Conservation (phyloP, 2,113 vertebrate species). For the Sialia sialis region DNA sequence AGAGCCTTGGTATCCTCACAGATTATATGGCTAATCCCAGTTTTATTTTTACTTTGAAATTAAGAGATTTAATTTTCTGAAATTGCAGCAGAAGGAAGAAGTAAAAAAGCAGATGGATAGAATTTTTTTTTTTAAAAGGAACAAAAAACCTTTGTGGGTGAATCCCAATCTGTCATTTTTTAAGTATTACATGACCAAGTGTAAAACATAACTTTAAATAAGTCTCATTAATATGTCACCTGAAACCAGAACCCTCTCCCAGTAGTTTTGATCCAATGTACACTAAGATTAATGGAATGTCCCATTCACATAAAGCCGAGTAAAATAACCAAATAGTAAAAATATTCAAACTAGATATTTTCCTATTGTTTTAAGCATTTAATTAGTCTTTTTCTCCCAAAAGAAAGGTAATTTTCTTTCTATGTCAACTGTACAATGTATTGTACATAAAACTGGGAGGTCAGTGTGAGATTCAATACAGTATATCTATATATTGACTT, state of each 20-base stretch:
- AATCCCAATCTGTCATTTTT: slow-evolving; percentile 29
- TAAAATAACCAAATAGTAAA: not conserved
- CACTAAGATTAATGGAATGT: not conserved
- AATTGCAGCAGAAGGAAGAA: not conserved
- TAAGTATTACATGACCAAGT: not conserved
- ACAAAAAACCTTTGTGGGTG: not conserved
- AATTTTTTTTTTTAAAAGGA: no score
- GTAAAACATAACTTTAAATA: not conserved
- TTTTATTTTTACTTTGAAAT: not conserved
- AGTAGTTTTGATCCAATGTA: not conserved
- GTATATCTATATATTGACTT: not conserved
- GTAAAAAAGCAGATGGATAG: slow-evolving; percentile 13
- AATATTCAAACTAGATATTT: not conserved
- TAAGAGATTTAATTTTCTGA: not conserved
- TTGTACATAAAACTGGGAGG: not conserved
- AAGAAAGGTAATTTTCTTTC: not conserved
- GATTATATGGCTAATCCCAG: not conserved
- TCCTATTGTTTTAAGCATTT: not conserved
- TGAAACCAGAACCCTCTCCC: not conserved
- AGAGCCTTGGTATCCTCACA: not conserved
- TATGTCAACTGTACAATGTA: not conserved
- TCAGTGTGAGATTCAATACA: not conserved
- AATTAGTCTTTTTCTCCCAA: not conserved
- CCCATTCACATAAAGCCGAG: not conserved
- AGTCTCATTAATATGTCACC: not conserved